phyloP scores from a whole-genome alignment of 2,113 vertebrate genomes.

The Petromus typicus region DNA sequence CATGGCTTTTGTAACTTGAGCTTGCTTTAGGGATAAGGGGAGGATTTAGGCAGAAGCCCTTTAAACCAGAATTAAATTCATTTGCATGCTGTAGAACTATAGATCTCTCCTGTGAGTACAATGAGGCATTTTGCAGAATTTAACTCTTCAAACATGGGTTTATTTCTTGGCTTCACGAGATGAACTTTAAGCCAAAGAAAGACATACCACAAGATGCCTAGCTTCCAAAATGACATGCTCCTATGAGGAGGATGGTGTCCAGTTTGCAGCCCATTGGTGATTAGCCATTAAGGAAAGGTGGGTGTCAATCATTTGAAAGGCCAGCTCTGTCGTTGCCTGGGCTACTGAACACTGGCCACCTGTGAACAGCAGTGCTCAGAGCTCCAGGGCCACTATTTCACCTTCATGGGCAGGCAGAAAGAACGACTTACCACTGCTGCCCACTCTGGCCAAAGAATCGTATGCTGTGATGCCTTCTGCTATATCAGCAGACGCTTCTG shows the following conservation, averaged over 20 bases:
- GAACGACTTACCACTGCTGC: accelerated
- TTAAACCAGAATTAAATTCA: slow-evolving; percentile 79
- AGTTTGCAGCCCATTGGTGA: background rate
- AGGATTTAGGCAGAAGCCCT: slow-evolving; percentile 74
- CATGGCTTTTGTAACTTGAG: slow-evolving; percentile 71
- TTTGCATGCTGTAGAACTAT: slow-evolving; percentile 63
- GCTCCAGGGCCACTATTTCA: accelerated
- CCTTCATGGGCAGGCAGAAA: accelerated
- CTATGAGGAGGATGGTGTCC: background rate
- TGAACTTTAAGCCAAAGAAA: slow-evolving; percentile 61
- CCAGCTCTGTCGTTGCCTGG: accelerated
- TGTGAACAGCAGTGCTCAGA: background rate
- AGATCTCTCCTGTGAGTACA: slow-evolving; percentile 31
- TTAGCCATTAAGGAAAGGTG: background rate
- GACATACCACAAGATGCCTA: background rate
- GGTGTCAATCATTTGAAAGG: background rate
- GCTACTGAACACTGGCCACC: background rate
- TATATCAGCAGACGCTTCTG: background rate
- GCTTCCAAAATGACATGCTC: slow-evolving; percentile 34
- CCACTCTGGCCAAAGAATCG: background rate
- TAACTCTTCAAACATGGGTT: slow-evolving; percentile 64
- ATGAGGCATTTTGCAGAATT: slow-evolving; percentile 55
- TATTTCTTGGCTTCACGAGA: slow-evolving; percentile 23
- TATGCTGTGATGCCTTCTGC: accelerated
- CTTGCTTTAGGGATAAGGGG: slow-evolving; percentile 72